Conservation (phyloP, 2,888 invertebrate genomes). For the Apomyelois bistriatella region DNA sequence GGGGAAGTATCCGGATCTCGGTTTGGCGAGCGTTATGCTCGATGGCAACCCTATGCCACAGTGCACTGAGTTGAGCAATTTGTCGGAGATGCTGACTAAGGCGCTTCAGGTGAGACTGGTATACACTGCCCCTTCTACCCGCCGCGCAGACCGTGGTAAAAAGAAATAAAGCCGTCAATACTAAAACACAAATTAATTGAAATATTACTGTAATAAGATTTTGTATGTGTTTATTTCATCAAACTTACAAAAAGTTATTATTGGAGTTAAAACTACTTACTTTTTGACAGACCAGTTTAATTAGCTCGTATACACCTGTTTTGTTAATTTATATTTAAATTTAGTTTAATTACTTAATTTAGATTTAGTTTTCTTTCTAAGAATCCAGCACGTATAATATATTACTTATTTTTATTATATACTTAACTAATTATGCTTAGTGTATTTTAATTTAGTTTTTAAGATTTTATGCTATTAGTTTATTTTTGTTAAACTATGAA, state of each 20-base stretch:
- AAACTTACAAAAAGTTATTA: too few species aligned
- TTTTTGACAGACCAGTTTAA: too few species aligned
- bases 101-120: not conserved
- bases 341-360: too few species aligned
- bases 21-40: slow-evolving; percentile 28
- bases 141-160: not conserved
- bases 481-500: too few species aligned
- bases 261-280: too few species aligned
- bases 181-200: too few species aligned
- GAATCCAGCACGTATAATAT: not conserved
- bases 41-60: slow-evolving; percentile 29
- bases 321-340: too few species aligned
- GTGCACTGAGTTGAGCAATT: slow-evolving; percentile 20
- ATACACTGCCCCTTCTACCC: not conserved
- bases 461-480: too few species aligned
- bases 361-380: not conserved
- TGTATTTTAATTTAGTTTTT: too few species aligned
- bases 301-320: too few species aligned
- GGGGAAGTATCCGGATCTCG: slow-evolving; percentile 14
- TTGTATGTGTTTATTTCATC: too few species aligned
- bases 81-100: slow-evolving; percentile 18
- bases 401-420: not conserved
- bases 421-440: not conserved
- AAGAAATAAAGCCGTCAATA: not conserved
- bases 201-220: too few species aligned